Evolutionary conservation across 2,888 invertebrate genomes (phyloP).

Genomic region (Tiliacea aurago): DNA sequence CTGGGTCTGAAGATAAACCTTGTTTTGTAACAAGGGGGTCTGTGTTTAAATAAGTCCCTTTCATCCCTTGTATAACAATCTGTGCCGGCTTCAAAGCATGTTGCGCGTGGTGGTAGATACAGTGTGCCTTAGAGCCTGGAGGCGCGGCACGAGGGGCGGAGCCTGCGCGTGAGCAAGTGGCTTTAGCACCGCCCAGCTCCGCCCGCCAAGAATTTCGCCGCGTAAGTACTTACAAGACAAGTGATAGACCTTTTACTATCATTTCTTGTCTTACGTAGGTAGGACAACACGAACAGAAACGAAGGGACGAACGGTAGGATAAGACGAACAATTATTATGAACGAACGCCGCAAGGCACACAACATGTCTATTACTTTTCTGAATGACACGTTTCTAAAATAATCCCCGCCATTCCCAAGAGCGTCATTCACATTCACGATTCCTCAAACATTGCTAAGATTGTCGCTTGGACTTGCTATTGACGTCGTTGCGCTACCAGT

Average conservation of each 20-base stretch:
- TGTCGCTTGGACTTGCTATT: conserved; percentile 14
- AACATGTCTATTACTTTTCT: conserved; percentile 5
- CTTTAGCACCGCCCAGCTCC: conserved; percentile 30
- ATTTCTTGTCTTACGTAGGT: not conserved
- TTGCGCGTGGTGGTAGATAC: not conserved
- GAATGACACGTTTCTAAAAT: conserved; percentile 10
- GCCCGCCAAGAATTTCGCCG: conserved; percentile 24
- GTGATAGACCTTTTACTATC: not conserved
- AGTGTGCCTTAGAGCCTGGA: conserved; percentile 22
- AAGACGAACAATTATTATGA: not conserved
- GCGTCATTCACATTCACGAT: conserved; percentile 40
- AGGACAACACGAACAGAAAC: no score
- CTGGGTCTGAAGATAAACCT: no score
- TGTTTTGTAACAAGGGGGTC: no score
- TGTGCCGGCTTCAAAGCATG: not conserved
- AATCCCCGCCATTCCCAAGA: conserved; percentile 19
- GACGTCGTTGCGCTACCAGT: conserved; percentile 22
- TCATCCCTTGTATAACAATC: not conserved
- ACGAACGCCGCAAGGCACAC: not conserved
- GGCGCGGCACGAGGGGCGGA: conserved; percentile 30
- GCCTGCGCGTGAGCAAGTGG: conserved; percentile 48
- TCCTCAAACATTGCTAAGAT: conserved; percentile 33
- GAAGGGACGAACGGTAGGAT: no score
- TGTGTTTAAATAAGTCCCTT: no score
- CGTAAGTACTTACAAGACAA: not conserved